Conservation (phyloP, 1,140 invertebrate genomes). For the Pygmarrhopalites habei region DNA sequence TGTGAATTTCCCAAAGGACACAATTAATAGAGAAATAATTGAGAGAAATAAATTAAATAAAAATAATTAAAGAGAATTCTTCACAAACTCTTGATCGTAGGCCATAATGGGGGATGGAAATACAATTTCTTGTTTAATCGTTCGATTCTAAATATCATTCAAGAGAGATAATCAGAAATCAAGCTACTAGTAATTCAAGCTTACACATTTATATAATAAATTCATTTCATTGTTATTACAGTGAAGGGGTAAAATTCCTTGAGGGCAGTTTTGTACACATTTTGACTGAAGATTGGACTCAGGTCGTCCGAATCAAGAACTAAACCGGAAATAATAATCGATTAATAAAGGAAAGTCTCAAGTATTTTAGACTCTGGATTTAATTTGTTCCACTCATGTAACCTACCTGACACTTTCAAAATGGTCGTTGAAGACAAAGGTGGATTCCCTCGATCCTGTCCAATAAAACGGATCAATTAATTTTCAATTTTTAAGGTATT, state of each 20-base stretch:
- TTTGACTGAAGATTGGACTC: constrained; percentile 60
- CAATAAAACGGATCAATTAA: too few species aligned
- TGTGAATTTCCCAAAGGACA: too few species aligned
- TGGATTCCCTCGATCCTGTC: constrained; percentile 65
- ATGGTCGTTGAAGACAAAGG: constrained; percentile 59
- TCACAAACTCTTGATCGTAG: constrained; percentile 71
- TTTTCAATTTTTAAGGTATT: constrained; percentile 41
- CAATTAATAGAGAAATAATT: too few species aligned
- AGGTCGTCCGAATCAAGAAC: constrained; percentile 24
- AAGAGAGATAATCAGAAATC: background rate
- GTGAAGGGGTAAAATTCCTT: constrained; percentile 69
- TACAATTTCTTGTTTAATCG: constrained; percentile 58
- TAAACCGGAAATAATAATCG: too few species aligned
- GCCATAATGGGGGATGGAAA: constrained; percentile 65
- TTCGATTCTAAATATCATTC: constrained; percentile 50
- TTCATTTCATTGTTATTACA: constrained; percentile 45
- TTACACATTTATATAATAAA: background rate
- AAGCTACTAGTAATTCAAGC: background rate
- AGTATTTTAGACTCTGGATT: background rate
- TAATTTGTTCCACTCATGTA: background rate
- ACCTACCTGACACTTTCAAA: constrained; percentile 26
- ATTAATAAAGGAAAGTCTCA: background rate
- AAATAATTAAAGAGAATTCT: too few species aligned
- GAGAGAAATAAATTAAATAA: too few species aligned
- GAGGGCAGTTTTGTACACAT: constrained; percentile 68